Conservation (phyloP, 2,797 vertebrate genomes). For the Labeo calbasu region DNA sequence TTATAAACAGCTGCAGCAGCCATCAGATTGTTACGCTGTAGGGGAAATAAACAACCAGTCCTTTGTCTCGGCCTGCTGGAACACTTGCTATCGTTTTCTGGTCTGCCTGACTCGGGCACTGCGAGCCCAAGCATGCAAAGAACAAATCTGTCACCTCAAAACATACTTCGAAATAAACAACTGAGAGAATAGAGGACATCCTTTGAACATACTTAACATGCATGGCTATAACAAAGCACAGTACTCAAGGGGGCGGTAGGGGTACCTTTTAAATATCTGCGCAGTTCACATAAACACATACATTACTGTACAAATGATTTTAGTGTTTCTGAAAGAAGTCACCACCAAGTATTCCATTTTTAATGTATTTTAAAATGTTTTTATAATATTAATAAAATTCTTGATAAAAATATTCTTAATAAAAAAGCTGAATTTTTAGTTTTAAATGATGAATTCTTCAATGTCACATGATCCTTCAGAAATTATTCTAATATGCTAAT, state of each 20-base stretch:
- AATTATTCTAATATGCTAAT: not conserved
- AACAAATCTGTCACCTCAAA: conserved; percentile 41
- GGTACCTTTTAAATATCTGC: not conserved
- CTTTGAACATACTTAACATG: not conserved
- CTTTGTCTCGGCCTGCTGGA: conserved; percentile 64
- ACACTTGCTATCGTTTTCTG: conserved; percentile 43
- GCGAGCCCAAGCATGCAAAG: conserved; percentile 55
- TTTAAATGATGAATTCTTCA: too few species aligned
- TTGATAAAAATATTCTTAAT: too few species aligned
- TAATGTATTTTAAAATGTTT: not conserved
- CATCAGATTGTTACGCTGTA: conserved; percentile 61
- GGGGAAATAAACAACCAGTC: conserved; percentile 62
- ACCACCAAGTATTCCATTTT: not conserved
- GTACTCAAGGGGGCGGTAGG: not conserved
- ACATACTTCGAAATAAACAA: conserved; percentile 36
- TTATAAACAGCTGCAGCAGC: conserved; percentile 68
- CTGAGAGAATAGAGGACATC: not conserved
- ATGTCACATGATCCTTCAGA: not conserved
- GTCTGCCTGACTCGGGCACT: not conserved
- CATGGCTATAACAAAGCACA: not conserved
- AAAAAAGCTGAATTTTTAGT: not conserved
- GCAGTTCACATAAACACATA: not conserved
- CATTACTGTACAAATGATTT: not conserved
- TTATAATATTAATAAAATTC: not conserved
- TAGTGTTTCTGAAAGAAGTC: not conserved